These are phyloP conservation scores for Grapholita molesta DNA, from an alignment of 1,140 invertebrate species.

Conservation along the genomic window DNA sequence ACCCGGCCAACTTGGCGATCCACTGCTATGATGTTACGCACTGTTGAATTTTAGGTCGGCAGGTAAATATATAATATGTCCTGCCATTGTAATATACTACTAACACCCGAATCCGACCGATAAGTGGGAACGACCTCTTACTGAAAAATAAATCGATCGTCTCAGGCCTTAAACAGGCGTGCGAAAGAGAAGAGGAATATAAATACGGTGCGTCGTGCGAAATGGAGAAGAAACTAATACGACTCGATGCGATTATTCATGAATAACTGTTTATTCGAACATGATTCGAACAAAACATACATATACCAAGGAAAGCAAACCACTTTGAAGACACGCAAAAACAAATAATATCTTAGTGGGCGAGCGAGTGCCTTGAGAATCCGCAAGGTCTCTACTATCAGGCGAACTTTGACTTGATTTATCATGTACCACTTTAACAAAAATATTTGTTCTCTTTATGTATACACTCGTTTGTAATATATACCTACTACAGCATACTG, in stretches of 20 bases:
- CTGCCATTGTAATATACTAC: no score
- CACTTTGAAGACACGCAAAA: background rate
- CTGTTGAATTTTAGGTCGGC: no score
- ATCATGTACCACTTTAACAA: slow-evolving; percentile 40
- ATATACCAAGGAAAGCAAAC: slow-evolving; percentile 12
- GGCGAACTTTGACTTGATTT: slow-evolving; percentile 51
- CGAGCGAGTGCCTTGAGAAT: background rate
- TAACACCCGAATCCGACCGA: no score
- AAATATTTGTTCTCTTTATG: slow-evolving; percentile 48
- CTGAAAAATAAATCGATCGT: no score
- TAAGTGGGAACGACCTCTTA: no score
- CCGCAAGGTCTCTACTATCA: slow-evolving; percentile 40
- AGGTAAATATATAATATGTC: no score
- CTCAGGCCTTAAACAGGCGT: no score
- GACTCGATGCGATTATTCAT: background rate
- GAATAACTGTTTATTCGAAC: background rate
- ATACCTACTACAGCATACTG: slow-evolving; percentile 9
- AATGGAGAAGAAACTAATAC: background rate
- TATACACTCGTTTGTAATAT: background rate
- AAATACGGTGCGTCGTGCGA: no score
- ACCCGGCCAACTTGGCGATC: no score
- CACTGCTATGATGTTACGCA: no score
- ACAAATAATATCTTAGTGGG: slow-evolving; percentile 2
- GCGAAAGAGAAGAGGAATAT: no score
- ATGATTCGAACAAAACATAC: no score